Evolutionary conservation across 2,113 vertebrate species (phyloP).

Genomic region (Sorex araneus): DNA sequence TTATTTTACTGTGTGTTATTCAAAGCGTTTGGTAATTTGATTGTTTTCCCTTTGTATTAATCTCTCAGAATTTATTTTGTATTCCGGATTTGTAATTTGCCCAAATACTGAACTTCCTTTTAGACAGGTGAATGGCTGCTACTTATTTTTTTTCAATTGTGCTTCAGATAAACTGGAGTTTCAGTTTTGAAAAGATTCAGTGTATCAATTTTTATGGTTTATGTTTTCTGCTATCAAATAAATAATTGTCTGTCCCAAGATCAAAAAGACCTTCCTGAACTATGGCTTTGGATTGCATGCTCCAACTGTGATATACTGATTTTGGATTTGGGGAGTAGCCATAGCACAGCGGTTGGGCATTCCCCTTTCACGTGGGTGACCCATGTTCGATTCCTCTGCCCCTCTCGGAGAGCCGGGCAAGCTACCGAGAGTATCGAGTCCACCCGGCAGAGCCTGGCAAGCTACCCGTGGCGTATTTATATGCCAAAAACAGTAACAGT

Average conservation of each 20-base stretch:
- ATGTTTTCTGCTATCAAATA: not conserved
- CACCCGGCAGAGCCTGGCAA: no score
- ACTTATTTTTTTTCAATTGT: not conserved
- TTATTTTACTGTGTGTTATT: not conserved
- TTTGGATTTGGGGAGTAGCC: not conserved
- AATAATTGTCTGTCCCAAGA: no score
- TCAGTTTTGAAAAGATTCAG: not conserved
- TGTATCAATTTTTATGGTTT: not conserved
- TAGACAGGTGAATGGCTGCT: not conserved
- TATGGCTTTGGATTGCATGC: not conserved
- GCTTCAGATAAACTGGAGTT: not conserved
- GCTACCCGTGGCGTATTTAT: no score
- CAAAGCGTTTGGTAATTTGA: not conserved
- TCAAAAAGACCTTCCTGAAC: no score
- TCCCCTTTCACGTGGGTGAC: no score
- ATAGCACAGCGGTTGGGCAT: no score
- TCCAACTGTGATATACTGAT: not conserved
- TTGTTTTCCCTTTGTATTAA: conserved; percentile 18
- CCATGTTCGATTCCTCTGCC: no score
- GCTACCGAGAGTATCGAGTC: no score
- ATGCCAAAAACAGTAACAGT: no score
- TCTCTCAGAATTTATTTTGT: not conserved
- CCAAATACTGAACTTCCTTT: conserved; percentile 21
- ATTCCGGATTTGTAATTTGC: not conserved
- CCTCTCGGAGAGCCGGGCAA: no score